phyloP scores from a whole-genome alignment of 2,113 vertebrate genomes.

The Anseranas semipalmata region DNA sequence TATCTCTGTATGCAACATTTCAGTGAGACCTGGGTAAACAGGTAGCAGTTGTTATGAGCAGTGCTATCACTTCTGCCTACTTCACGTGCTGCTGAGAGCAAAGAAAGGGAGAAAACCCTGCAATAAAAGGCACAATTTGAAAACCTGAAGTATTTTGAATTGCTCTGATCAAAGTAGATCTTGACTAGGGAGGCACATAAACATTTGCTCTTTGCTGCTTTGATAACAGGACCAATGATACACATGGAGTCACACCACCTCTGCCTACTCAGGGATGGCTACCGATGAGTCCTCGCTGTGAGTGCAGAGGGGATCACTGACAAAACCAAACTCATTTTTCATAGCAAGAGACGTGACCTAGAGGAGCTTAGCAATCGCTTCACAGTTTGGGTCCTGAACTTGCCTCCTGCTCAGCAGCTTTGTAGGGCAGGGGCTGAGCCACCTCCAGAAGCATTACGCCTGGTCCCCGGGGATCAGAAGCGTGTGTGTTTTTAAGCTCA shows the following conservation, averaged over 20 bases:
- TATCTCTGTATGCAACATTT: accelerated
- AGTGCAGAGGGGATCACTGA: not conserved
- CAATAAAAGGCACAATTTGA: not conserved
- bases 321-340: accelerated
- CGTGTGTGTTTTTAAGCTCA: not conserved
- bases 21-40: not conserved
- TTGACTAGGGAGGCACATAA: not conserved
- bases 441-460: not conserved
- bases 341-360: accelerated
- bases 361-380: not conserved
- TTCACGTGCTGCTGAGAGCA: not conserved
- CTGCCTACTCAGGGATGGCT: not conserved
- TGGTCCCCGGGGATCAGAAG: too few relatives aligned
- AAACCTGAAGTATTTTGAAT: accelerated
- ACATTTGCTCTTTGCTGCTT: not conserved
- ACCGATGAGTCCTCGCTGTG: accelerated
- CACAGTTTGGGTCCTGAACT: not conserved
- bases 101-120: not conserved
- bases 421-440: not conserved
- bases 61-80: not conserved
- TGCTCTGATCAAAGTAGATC: not conserved
- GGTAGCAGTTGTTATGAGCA: accelerated
- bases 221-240: not conserved
- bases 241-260: not conserved
- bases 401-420: not conserved